phyloP scores from a whole-genome alignment of 2,797 vertebrate species.

The Aselliscus stoliczkanus region DNA sequence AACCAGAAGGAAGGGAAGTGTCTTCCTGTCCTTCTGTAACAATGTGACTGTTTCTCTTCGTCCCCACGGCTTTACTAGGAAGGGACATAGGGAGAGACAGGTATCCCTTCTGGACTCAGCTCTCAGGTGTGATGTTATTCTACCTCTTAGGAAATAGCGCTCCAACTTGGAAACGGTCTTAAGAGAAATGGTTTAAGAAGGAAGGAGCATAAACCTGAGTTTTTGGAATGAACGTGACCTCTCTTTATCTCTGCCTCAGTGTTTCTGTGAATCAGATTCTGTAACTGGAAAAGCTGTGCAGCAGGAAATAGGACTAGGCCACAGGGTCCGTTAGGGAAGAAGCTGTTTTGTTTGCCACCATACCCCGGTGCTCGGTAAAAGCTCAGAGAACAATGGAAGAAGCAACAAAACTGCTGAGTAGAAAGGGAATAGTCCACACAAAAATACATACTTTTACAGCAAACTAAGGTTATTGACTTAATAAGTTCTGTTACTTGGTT shows the following conservation, averaged over 20 bases:
- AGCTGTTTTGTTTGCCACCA: not conserved
- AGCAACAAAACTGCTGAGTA: not conserved
- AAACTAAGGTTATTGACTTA: not conserved
- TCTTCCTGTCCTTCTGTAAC: not conserved
- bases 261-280: not conserved
- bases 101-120: not conserved
- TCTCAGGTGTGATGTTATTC: not conserved
- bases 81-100: not conserved
- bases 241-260: not conserved
- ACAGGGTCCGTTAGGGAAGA: not conserved
- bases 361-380: not conserved
- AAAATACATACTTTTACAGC: not conserved
- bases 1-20: not conserved
- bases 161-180: not conserved
- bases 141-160: not conserved
- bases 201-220: not conserved
- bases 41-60: not conserved
- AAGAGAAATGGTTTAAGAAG: conserved; percentile 1
- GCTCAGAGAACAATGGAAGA: not conserved
- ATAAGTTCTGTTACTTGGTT: not conserved
- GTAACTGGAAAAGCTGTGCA: not conserved
- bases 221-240: not conserved
- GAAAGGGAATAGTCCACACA: not conserved
- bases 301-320: not conserved
- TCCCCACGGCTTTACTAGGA: not conserved